These are phyloP conservation scores for Cricetomys ansorgei DNA, from an alignment of 2,113 vertebrate genomes.

Conservation along the genomic window DNA sequence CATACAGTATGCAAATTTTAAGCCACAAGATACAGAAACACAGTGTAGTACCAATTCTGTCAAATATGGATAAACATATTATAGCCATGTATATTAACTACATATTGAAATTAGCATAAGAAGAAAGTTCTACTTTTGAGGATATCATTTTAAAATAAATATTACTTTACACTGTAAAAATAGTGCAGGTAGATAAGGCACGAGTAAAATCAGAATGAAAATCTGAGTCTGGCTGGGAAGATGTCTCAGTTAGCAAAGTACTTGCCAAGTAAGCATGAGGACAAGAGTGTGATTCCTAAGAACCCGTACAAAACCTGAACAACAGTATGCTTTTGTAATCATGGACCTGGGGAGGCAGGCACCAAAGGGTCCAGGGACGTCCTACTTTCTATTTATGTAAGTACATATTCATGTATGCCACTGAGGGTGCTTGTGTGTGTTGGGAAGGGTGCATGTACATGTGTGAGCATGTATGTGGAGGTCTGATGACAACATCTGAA, in stretches of 20 bases:
- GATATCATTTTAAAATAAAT: slow-evolving; percentile 53
- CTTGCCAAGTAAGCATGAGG: not conserved
- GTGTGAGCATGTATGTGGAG: not conserved
- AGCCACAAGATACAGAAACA: slow-evolving; percentile 39
- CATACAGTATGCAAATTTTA: slow-evolving; percentile 46
- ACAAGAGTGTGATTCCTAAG: not conserved
- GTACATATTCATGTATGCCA: not conserved
- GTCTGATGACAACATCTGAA: not conserved
- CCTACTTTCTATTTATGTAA: not conserved
- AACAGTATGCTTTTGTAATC: not conserved
- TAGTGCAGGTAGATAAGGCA: not conserved
- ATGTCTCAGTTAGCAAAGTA: not conserved
- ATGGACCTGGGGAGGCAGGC: not conserved
- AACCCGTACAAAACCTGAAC: not conserved
- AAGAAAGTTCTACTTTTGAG: slow-evolving; percentile 49
- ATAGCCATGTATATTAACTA: slow-evolving; percentile 25
- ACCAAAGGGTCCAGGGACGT: too few relatives aligned
- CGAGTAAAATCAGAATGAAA: not conserved
- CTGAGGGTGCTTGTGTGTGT: not conserved
- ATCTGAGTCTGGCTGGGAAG: not conserved
- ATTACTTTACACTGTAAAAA: slow-evolving; percentile 6
- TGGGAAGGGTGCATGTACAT: not conserved
- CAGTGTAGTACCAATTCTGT: slow-evolving; percentile 13
- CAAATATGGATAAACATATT: slow-evolving; percentile 20
- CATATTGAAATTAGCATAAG: slow-evolving; percentile 52